These are phyloP conservation scores for Micromys minutus DNA, from an alignment of 2,113 vertebrate genomes.

Conservation along the genomic window DNA sequence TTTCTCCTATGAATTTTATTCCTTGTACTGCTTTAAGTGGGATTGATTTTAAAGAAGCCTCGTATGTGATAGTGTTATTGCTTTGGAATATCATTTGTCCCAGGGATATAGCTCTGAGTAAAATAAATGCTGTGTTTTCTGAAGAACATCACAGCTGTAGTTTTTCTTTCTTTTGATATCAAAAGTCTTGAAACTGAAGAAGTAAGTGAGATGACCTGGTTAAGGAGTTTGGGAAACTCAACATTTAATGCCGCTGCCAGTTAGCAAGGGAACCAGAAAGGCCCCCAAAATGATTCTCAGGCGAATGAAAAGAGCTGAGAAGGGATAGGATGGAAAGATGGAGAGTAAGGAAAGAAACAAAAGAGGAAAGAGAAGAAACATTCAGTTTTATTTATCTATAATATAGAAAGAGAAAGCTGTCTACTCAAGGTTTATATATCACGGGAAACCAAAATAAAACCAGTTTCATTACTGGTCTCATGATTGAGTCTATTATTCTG, in stretches of 20 bases:
- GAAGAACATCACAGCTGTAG: constrained; percentile 32
- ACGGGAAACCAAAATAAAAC: not conserved
- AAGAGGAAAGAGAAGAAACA: not conserved
- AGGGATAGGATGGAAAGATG: not conserved
- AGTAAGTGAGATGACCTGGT: not conserved
- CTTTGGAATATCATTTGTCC: constrained; percentile 59
- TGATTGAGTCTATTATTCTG: not conserved
- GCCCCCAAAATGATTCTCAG: not conserved
- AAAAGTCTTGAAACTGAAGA: constrained; percentile 21
- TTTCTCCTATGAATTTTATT: constrained; percentile 16
- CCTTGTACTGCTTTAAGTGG: constrained; percentile 3
- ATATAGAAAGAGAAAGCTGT: not conserved
- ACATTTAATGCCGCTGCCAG: not conserved
- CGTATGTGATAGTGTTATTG: constrained; percentile 36
- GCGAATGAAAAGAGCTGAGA: not conserved
- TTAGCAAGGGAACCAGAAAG: not conserved
- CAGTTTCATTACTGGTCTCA: not conserved
- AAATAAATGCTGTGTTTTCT: constrained; percentile 60
- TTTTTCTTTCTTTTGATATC: constrained; percentile 47
- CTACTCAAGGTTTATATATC: rapidly evolving
- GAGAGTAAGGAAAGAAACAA: not conserved
- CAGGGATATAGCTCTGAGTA: constrained; percentile 28
- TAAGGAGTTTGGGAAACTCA: constrained; percentile 9
- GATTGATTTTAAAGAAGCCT: constrained; percentile 49
- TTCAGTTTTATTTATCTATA: not conserved